Evolutionary conservation across 64 coral and sea anemone genomes (phyloP), one percentile per base, ranked within the genome.

Genomic region (Orbicella faveolata): DNA sequence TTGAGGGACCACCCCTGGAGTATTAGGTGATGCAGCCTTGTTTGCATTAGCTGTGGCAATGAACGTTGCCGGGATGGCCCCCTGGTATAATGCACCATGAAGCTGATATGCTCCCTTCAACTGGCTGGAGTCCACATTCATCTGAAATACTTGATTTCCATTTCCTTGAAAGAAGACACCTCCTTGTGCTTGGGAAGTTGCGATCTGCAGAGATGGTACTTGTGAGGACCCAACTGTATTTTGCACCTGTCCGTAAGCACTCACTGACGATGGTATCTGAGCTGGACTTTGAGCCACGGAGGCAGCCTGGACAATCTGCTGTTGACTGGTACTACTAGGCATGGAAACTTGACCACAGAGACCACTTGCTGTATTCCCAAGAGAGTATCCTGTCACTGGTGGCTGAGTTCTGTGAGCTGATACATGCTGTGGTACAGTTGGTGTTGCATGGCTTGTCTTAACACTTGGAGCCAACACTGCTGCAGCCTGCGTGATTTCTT

Each of bases 41-140:
- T 26, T 52, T 14, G 39, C 41, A 91, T 84, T 91, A 62, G 82
- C 21, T 33, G 82, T 75, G 1, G 90, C 63, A 52, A 92, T 36
- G 52, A 92, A 87, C 19, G 90, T 86, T n/a, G 78, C 90, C 14
- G 75, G 61, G 5, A 87, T 79, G 15, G 90, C 61, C 3, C 67
- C 81, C 77, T 84, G 90, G 74, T 92, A 92, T 17, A 92, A n/a
- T 72, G 90, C 90, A 39, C 83, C 74, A 30, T 86, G 90, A 36
- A 92, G 76, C 53, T 87, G 90, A 74, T 92, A 92, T 57, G 90
- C 19, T 59, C 83, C 90, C 70, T 92, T 92, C 19, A 87, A 70
- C 76, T 92, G 90, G 77, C 63, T 73, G 1, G 86, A 72, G 53
- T 87, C 78, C 19, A 92, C 52, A 70, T 87, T 92, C 76, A 92